Conservation (phyloP, 2,113 vertebrate genomes). For the Platichthys flesus region DNA sequence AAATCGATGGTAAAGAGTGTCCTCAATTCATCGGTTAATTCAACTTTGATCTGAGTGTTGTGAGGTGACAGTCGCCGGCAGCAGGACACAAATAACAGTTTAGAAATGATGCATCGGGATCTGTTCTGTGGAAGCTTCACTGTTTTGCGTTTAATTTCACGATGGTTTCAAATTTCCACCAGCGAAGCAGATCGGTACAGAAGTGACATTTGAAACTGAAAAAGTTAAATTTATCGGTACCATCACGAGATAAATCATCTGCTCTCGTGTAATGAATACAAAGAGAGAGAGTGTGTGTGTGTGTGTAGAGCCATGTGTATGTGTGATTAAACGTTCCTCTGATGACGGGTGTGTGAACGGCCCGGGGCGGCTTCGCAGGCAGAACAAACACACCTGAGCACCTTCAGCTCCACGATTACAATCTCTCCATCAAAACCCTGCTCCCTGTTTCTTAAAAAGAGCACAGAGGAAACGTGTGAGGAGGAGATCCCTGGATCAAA, state of each 20-base stretch:
- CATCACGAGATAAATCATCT: constrained; percentile 10
- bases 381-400: constrained; percentile 70
- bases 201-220: constrained; percentile 39
- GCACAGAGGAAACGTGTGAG: constrained; percentile 32
- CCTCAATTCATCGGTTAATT: constrained; percentile 53
- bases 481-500: constrained; percentile 56
- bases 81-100: constrained; percentile 2
- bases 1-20: constrained; percentile 42
- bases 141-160: neutral
- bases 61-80: constrained; percentile 7
- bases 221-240: neutral
- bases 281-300: constrained; percentile 7
- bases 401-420: constrained; percentile 35
- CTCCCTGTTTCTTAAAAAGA: constrained; percentile 22
- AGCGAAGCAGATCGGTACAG: constrained; percentile 27
- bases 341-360: constrained; percentile 21
- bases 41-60: constrained; percentile 22
- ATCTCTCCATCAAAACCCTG: constrained; percentile 51
- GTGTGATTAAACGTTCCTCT: constrained; percentile 16
- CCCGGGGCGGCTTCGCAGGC: constrained; percentile 38
- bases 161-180: constrained; percentile 8
- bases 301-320: constrained; percentile 1
- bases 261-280: neutral
- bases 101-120: constrained; percentile 1
- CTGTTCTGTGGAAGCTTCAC: constrained; percentile 1